Conservation (phyloP, 2,888 invertebrate genomes). For the Sericinus montela region DNA sequence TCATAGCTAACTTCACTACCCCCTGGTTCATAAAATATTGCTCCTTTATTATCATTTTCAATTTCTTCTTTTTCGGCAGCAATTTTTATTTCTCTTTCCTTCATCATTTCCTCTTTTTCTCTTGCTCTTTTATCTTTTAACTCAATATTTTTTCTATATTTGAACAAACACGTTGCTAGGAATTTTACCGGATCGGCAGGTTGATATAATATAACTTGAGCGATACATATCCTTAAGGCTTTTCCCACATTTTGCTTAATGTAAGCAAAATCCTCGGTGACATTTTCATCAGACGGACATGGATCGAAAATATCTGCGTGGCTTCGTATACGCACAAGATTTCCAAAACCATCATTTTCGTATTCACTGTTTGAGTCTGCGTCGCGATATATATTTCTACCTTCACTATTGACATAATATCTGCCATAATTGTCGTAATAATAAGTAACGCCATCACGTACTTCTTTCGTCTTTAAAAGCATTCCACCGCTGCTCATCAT, state of each 20-base stretch:
- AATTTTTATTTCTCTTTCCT: slow-evolving; percentile 49
- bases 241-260: slow-evolving; percentile 56
- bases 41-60: slow-evolving; percentile 51
- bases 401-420: slow-evolving; percentile 56
- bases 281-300: slow-evolving; percentile 59
- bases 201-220: slow-evolving; percentile 58
- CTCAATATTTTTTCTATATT: slow-evolving; percentile 62
- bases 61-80: slow-evolving; percentile 55
- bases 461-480: slow-evolving; percentile 60
- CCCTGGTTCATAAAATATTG: slow-evolving; percentile 42
- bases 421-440: slow-evolving; percentile 67
- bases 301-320: slow-evolving; percentile 52
- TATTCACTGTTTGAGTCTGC: slow-evolving; percentile 60
- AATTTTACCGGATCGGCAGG: slow-evolving; percentile 67
- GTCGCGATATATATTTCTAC: slow-evolving; percentile 66
- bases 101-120: slow-evolving; percentile 51
- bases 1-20: slow-evolving; percentile 67
- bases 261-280: slow-evolving; percentile 66
- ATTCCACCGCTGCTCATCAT: slow-evolving; percentile 63
- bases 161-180: slow-evolving; percentile 49
- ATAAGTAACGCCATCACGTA: slow-evolving; percentile 51
- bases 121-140: slow-evolving; percentile 44
- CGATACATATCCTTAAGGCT: slow-evolving; percentile 60
- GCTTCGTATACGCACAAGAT: slow-evolving; percentile 65
- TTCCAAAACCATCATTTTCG: slow-evolving; percentile 70